Conservation (phyloP, 1,140 invertebrate species). For the Drosophila sproati region DNA sequence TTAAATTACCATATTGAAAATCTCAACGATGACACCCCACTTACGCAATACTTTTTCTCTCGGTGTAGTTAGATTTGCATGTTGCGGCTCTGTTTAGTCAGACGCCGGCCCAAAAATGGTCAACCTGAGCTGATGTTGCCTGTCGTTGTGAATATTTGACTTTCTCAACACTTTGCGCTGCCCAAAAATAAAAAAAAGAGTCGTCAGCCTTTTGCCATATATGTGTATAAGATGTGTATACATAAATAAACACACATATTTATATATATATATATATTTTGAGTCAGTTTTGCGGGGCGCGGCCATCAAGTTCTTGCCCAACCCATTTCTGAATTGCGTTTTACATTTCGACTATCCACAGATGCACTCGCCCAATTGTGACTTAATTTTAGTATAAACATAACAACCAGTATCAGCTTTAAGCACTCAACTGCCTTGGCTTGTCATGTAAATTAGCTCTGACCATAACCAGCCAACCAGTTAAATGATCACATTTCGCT, state of each 20-base stretch:
- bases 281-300: slow-evolving; percentile 14
- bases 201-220: slow-evolving; percentile 19
- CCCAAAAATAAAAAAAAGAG: slow-evolving; percentile 5
- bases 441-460: slow-evolving; percentile 29
- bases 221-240: slow-evolving; percentile 2
- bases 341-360: slow-evolving; percentile 15
- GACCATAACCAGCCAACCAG: slow-evolving; percentile 29
- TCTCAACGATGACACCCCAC: too few relatives aligned
- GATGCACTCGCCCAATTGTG: slow-evolving; percentile 13
- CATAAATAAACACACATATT: background rate
- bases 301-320: slow-evolving; percentile 38
- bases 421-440: background rate
- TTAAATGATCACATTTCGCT: slow-evolving; percentile 15
- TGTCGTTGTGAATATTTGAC: slow-evolving; percentile 12
- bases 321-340: slow-evolving; percentile 40
- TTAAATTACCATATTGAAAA: too few relatives aligned
- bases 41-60: background rate
- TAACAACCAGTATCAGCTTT: background rate
- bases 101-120: slow-evolving; percentile 10
- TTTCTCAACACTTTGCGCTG: slow-evolving; percentile 31
- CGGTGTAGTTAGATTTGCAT: slow-evolving; percentile 24
- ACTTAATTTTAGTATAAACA: background rate
- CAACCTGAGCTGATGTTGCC: slow-evolving; percentile 3
- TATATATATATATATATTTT: background rate
- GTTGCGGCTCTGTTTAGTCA: slow-evolving; percentile 20